phyloP scores from a whole-genome alignment of 2,113 vertebrate genomes.

The Rhipidura dahli region DNA sequence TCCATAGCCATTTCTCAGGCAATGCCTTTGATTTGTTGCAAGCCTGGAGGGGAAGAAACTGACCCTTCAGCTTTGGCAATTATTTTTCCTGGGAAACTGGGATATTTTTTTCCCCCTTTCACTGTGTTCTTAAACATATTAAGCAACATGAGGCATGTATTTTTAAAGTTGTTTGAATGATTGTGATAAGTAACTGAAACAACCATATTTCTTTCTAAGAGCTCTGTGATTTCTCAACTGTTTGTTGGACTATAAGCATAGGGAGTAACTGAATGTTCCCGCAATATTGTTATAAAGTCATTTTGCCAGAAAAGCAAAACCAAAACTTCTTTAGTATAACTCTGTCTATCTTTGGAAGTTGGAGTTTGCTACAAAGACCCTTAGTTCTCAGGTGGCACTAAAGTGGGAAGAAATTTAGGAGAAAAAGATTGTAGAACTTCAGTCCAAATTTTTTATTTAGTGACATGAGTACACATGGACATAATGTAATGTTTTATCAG shows the following conservation, averaged over 20 bases:
- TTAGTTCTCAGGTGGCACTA: background rate
- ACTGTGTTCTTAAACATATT: background rate
- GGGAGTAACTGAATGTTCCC: background rate
- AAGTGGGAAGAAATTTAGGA: background rate
- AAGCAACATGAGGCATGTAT: background rate
- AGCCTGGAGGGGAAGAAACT: background rate
- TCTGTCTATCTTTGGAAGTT: background rate
- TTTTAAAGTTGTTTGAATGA: background rate
- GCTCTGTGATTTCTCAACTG: background rate
- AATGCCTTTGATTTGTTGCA: background rate
- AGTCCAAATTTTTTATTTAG: background rate
- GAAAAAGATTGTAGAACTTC: background rate
- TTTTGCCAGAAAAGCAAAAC: background rate
- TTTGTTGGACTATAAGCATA: background rate
- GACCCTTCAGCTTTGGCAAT: background rate
- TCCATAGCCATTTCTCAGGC: background rate
- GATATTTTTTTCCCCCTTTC: background rate
- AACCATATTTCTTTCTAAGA: background rate
- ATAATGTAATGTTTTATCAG: background rate
- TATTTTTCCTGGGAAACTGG: background rate
- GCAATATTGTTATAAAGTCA: background rate
- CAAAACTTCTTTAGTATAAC: background rate
- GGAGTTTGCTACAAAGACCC: background rate
- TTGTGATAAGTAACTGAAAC: background rate
- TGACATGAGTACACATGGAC: accelerated